Percentiles rank a stretch among this genome's conserved stretches.
Evolutionary conservation across 2,113 vertebrate species (phyloP).

Genomic region (Meles meles): DNA sequence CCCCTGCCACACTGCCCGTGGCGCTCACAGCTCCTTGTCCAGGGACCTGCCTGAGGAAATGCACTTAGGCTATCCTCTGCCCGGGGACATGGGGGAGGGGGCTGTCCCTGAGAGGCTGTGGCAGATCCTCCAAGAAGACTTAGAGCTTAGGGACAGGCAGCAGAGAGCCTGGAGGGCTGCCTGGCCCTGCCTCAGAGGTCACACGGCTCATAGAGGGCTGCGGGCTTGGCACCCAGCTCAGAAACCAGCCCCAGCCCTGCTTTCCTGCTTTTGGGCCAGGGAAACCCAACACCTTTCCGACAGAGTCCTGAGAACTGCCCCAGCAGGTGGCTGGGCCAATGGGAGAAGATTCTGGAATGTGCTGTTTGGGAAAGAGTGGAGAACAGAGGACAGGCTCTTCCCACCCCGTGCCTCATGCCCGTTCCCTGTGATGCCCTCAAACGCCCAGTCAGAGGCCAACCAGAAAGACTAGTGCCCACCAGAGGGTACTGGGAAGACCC

Average conservation of each 20-base stretch:
- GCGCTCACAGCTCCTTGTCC: neutral
- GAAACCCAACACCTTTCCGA: neutral
- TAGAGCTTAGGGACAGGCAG: neutral
- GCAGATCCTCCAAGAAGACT: neutral
- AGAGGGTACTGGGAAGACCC: neutral
- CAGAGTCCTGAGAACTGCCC: neutral
- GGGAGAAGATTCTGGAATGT: neutral
- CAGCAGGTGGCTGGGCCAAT: neutral
- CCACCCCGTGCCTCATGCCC: fast-evolving
- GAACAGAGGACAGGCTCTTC: neutral
- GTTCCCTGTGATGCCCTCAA: too few species aligned
- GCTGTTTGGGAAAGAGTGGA: neutral
- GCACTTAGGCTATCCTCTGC: too few species aligned
- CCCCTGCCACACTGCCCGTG: neutral
- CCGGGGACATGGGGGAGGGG: neutral
- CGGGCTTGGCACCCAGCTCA: neutral
- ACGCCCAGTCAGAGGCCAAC: neutral
- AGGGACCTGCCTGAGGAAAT: neutral
- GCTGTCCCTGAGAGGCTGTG: neutral
- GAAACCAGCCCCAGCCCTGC: neutral
- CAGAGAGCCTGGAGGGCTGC: neutral
- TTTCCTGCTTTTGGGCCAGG: neutral
- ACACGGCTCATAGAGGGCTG: neutral
- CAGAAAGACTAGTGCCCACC: neutral
- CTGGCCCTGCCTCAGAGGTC: neutral